Evolutionary conservation across 1,140 invertebrate species (phyloP).

Genomic region (Magallana gigas): DNA sequence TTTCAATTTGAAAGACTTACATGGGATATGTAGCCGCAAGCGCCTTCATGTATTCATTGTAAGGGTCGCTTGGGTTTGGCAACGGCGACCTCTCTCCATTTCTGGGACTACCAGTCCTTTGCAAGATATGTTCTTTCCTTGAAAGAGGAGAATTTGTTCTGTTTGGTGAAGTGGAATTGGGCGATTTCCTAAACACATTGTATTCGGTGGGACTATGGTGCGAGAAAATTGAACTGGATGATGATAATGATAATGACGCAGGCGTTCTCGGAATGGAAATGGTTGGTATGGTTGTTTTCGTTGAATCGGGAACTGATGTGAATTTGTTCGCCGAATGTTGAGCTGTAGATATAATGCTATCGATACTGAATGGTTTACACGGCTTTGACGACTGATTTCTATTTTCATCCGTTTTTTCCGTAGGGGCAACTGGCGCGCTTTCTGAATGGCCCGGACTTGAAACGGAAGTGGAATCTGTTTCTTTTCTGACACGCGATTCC

Average conservation of each 20-base stretch:
- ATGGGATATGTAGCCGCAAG: constrained; percentile 61
- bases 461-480: background rate
- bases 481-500: constrained; percentile 10
- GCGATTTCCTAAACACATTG: constrained; percentile 17
- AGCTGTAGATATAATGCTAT: constrained; percentile 13
- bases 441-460: background rate
- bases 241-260: too few species aligned
- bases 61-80: constrained; percentile 7
- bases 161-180: constrained; percentile 24
- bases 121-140: constrained; percentile 25
- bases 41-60: constrained; percentile 66
- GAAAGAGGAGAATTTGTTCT: constrained; percentile 33
- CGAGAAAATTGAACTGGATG: background rate
- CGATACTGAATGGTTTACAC: constrained; percentile 10
- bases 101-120: constrained; percentile 20
- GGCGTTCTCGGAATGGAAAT: constrained; percentile 3
- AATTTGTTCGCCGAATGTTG: background rate
- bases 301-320: background rate
- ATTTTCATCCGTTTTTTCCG: constrained; percentile 12
- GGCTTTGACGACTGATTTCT: constrained; percentile 12
- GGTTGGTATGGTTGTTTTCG: background rate
- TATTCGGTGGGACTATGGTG: constrained; percentile 14
- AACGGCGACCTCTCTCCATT: background rate
- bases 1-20: background rate
- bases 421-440: background rate